These are phyloP conservation scores for Bothrops alternatus DNA, from an alignment of 2,797 vertebrate genomes.

Conservation along the genomic window DNA sequence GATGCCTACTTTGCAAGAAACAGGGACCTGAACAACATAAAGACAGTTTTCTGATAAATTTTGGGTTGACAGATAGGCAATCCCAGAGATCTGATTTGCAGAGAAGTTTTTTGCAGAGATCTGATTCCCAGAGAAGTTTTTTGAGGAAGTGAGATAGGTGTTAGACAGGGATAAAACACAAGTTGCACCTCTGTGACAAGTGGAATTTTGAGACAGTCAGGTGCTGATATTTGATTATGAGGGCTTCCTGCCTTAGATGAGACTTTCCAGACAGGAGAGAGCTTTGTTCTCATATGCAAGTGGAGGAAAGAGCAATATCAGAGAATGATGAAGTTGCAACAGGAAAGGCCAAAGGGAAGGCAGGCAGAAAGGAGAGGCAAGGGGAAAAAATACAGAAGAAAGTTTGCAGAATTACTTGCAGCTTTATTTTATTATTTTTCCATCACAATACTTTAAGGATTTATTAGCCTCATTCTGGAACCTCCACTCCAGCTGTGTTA, in stretches of 20 bases:
- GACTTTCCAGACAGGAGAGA: background rate
- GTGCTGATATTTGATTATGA: background rate
- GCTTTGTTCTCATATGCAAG: background rate
- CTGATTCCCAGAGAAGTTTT: background rate
- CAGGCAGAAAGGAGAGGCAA: background rate
- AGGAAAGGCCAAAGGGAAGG: background rate
- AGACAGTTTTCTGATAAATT: background rate
- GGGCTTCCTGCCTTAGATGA: background rate
- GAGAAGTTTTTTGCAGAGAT: background rate
- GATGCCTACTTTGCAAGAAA: background rate
- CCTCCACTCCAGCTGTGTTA: background rate
- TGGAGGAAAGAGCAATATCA: background rate
- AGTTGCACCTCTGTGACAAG: background rate
- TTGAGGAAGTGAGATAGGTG: background rate
- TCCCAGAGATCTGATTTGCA: background rate
- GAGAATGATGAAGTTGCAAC: background rate
- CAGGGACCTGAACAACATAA: background rate
- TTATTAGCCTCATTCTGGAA: background rate
- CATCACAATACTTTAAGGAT: background rate
- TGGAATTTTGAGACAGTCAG: background rate
- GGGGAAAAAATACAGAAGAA: background rate
- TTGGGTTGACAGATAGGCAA: background rate
- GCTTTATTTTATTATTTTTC: background rate
- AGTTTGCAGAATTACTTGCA: background rate
- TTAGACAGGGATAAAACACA: background rate